Base-by-base conservation (phyloP, 2,113 vertebrate genomes). In the Recurvirostra avosetta region DNA sequence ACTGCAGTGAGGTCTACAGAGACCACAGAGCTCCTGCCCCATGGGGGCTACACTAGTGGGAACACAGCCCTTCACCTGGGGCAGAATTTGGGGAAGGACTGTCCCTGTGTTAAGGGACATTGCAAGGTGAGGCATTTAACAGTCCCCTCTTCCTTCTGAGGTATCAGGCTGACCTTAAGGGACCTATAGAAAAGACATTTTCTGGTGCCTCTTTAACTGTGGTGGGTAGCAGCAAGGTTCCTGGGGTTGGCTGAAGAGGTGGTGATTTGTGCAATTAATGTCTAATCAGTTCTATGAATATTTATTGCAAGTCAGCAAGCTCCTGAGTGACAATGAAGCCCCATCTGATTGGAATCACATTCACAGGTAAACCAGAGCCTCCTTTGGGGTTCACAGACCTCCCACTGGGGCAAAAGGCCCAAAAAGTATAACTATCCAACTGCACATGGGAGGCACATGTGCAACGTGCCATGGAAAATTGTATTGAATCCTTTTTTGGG, bases 271-370 rank as follows among this genome's bases (percentile, higher is more conserved):
- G 92, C 65, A 96, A 96, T 97, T 97, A 95, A 94, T 86, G 86
- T 91, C 97, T 97, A 96, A 97, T 96, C 96, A 97, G 56, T 88
- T 91, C 93, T 94, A 97, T 97, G 97, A 97, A 97, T 97, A 97
- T 97, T 96, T 97, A 97, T 96, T 88, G 73, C 65, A 90, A 94
- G 95, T 95, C 95, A 92, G 82, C 79, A 86, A 96, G 66, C 82
- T 82, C 68, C 73, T 93, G 94, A 93, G 62, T 94, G 91, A 94
- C 90, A 94, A 76, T 61, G 65, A 73, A 87, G 50, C 11, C 76
- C 21, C 32, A 55, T 91, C 50, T 82, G 92, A 90, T 85, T 95
- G 86, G 79, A 70, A 89, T 83, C 80, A 87, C 86, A 87, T 78
- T 93, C 86, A 76, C 65, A 82, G 71, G 49, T 92, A 90, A 89